Conservation (phyloP, 2,797 vertebrate genomes). For the Pipistrellus pygmaeus region DNA sequence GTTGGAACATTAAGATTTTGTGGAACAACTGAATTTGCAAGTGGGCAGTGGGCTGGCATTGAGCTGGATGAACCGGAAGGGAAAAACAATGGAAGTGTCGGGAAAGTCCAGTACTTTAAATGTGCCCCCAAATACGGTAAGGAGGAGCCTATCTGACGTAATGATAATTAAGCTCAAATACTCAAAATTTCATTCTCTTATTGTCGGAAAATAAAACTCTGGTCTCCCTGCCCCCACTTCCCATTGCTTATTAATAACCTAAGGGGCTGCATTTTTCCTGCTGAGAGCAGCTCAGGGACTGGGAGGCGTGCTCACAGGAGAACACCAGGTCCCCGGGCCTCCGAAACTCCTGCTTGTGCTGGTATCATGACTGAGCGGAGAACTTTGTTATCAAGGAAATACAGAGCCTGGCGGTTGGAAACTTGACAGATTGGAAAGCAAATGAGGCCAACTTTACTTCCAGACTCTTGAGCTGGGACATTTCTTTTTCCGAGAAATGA, state of each 20-base stretch:
- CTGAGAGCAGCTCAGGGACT: background rate
- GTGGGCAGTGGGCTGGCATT: slow-evolving; percentile 97
- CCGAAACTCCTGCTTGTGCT: background rate
- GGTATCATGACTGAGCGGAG: background rate
- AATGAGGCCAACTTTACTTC: background rate
- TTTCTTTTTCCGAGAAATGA: background rate
- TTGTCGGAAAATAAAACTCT: background rate
- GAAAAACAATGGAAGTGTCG: slow-evolving; percentile 96
- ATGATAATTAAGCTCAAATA: background rate
- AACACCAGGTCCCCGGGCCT: accelerated
- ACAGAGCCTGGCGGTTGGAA: background rate
- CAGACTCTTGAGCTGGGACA: background rate
- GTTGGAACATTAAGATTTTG: slow-evolving; percentile 95
- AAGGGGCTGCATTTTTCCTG: background rate
- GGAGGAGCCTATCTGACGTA: background rate
- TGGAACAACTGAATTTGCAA: slow-evolving; percentile 96
- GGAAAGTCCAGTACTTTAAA: slow-evolving; percentile 96
- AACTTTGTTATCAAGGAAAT: background rate
- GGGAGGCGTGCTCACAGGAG: background rate
- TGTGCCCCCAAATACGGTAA: slow-evolving; percentile 94
- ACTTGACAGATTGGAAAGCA: background rate
- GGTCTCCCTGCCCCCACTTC: background rate
- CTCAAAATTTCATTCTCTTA: background rate
- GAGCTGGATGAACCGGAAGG: slow-evolving; percentile 97
- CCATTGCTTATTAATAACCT: background rate